These are phyloP conservation scores for Leptodactylus fallax DNA, from an alignment of 2,797 vertebrate species.

Conservation along the genomic window DNA sequence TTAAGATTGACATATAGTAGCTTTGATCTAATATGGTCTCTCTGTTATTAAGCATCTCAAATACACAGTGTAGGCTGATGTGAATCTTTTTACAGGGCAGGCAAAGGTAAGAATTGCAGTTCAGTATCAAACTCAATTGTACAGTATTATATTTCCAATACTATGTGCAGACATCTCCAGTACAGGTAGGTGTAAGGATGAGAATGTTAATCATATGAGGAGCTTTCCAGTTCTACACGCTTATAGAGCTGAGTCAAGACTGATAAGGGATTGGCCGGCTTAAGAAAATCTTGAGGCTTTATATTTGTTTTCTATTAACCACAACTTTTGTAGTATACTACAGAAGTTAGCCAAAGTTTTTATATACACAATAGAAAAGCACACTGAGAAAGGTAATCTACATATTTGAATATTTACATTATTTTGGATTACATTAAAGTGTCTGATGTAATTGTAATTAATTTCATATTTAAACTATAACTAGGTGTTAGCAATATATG, in stretches of 20 bases:
- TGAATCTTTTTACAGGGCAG: neutral
- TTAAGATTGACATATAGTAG: neutral
- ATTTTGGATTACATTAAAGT: too few species aligned
- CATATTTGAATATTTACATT: too few species aligned
- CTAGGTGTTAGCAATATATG: too few species aligned
- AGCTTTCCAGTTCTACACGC: conserved; percentile 18
- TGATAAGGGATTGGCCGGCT: neutral
- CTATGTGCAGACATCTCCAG: neutral
- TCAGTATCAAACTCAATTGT: conserved; percentile 36
- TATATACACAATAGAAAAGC: too few species aligned
- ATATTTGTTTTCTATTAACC: neutral
- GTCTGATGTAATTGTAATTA: too few species aligned
- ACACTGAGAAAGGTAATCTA: too few species aligned
- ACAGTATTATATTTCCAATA: conserved; percentile 45
- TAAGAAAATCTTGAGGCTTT: neutral
- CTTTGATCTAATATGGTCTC: conserved; percentile 25
- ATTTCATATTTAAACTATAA: too few species aligned
- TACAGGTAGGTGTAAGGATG: neutral
- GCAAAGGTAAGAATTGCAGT: conserved; percentile 6
- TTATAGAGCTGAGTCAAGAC: neutral
- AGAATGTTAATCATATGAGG: conserved; percentile 18
- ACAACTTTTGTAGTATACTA: neutral
- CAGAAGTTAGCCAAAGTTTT: neutral
- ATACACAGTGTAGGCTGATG: conserved; percentile 1
- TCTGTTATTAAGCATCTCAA: conserved; percentile 20